Conservation (phyloP, 2,797 vertebrate species). For the Pseudochromis fuscus region DNA sequence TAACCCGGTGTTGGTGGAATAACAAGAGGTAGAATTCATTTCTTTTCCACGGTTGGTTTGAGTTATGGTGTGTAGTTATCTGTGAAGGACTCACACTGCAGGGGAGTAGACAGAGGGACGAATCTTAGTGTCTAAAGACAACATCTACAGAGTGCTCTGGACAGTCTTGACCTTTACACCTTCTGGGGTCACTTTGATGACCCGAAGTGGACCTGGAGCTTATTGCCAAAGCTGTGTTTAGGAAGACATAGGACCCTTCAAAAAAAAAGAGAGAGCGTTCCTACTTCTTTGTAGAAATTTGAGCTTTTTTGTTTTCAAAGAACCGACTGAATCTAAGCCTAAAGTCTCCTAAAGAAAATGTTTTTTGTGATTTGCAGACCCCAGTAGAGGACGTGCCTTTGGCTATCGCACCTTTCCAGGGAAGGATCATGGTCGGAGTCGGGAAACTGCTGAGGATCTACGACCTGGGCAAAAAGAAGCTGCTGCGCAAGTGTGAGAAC, state of each 20-base stretch:
- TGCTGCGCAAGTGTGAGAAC: constrained; percentile 98
- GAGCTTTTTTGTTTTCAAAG: background rate
- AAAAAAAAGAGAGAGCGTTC: background rate
- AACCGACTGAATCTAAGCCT: background rate
- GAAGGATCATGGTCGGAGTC: constrained; percentile 93
- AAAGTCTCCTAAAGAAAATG: background rate
- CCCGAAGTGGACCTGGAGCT: background rate
- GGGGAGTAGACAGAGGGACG: background rate
- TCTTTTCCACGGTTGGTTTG: no score
- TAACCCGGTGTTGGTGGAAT: no score
- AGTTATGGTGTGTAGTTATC: no score
- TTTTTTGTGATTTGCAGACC: constrained; percentile 82
- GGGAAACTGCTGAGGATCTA: constrained; percentile 97
- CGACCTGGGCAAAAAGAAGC: constrained; percentile 97
- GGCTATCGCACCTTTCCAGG: constrained; percentile 98
- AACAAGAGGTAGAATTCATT: no score
- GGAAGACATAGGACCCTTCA: background rate
- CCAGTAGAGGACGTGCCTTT: constrained; percentile 96
- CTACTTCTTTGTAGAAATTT: background rate
- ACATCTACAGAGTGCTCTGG: background rate
- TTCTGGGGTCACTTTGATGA: background rate
- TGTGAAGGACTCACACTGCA: no score
- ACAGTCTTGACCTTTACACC: background rate
- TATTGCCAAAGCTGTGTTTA: background rate
- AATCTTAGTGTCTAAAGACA: background rate